A percentile compares a stretch with the other conserved stretches of the same genome.
Conservation (phyloP, 2,797 vertebrate species). For the Malacoraja senta region DNA sequence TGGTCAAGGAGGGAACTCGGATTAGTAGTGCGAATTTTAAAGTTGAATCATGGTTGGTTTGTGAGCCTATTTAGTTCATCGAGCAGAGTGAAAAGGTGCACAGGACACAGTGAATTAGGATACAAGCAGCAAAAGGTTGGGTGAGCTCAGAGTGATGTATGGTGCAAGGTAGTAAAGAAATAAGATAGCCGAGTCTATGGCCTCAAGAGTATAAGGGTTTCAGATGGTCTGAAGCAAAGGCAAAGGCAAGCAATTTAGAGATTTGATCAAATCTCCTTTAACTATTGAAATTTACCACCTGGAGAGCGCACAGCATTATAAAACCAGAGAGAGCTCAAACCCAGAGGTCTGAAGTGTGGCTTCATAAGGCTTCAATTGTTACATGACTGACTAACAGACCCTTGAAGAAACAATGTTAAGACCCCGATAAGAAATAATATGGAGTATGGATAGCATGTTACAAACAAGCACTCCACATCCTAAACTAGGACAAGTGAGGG, state of each 20-base stretch:
- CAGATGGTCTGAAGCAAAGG: background rate
- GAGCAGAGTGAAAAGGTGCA: background rate
- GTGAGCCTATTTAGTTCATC: background rate
- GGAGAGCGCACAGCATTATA: background rate
- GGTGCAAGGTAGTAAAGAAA: background rate
- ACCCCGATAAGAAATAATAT: background rate
- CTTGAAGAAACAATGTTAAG: background rate
- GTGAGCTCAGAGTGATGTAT: background rate
- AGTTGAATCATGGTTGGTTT: background rate
- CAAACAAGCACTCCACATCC: background rate
- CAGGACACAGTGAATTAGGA: background rate
- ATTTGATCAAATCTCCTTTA: background rate
- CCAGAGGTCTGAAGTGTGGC: background rate
- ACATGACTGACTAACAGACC: background rate
- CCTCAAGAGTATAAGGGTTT: background rate
- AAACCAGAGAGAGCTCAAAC: background rate
- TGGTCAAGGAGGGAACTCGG: background rate
- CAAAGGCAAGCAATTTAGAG: background rate
- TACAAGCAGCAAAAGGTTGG: background rate
- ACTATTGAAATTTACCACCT: background rate
- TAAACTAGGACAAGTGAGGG: background rate
- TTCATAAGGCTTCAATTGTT: background rate
- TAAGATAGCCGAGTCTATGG: background rate
- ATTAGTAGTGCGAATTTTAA: background rate
- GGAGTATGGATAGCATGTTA: background rate